Percentiles rank a stretch among this genome's conserved stretches.
phyloP scores from a whole-genome alignment of 2,113 vertebrate species.

The Ornithorhynchus anatinus region DNA sequence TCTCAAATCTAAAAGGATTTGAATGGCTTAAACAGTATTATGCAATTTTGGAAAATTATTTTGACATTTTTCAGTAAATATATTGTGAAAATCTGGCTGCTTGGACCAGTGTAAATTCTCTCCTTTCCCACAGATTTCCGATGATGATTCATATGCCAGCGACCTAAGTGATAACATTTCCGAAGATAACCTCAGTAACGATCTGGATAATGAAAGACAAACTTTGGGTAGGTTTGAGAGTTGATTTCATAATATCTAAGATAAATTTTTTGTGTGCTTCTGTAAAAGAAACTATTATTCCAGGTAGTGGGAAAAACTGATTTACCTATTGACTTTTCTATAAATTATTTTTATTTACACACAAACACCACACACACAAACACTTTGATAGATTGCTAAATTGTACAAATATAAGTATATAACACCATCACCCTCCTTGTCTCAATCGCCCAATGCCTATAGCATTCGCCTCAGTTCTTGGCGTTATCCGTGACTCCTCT shows the following conservation, averaged over 20 bases:
- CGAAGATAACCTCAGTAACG: constrained; percentile 91
- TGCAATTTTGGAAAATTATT: not conserved
- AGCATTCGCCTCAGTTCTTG: no score
- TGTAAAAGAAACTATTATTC: not conserved
- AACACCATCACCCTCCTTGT: no score
- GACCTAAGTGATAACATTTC: constrained; percentile 96
- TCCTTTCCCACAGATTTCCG: constrained; percentile 78
- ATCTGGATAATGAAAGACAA: constrained; percentile 83
- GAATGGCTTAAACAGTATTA: not conserved
- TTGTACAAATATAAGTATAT: no score
- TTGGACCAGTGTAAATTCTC: constrained; percentile 7
- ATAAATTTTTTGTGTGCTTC: not conserved
- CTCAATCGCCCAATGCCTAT: no score
- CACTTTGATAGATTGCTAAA: no score
- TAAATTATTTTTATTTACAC: no score
- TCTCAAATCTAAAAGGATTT: not conserved
- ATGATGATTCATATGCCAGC: constrained; percentile 95
- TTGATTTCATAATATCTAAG: constrained; percentile 7
- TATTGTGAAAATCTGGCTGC: not conserved
- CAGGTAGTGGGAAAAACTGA: not conserved
- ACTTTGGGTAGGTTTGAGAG: constrained; percentile 74
- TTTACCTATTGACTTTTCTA: not conserved
- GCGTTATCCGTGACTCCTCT: no score
- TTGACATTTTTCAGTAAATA: not conserved
- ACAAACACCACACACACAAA: no score